A percentile compares a stretch with the other conserved stretches of the same genome.
Evolutionary conservation across 2,888 invertebrate species (phyloP).

Genomic region (Polylopha cassiicola): DNA sequence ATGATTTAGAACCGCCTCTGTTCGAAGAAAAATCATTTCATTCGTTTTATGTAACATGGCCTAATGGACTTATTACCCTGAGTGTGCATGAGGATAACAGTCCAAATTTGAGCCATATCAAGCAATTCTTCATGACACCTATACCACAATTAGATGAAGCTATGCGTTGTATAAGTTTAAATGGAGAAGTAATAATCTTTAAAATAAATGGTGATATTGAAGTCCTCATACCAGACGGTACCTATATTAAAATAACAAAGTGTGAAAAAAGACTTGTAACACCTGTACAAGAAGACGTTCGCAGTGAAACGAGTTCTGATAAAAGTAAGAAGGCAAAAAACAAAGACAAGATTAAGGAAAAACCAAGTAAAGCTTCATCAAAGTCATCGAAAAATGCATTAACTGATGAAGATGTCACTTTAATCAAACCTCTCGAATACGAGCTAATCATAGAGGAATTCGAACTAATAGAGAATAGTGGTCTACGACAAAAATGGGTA

Average conservation of each 20-base stretch:
- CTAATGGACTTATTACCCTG: constrained; percentile 63
- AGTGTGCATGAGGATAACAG: constrained; percentile 54
- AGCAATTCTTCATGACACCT: constrained; percentile 45
- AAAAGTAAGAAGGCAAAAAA: constrained; percentile 43
- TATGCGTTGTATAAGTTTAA: constrained; percentile 58
- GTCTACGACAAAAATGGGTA: constrained; percentile 51
- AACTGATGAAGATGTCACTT: constrained; percentile 27
- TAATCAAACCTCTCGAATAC: constrained; percentile 35
- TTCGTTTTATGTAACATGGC: constrained; percentile 59
- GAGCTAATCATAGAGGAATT: constrained; percentile 56
- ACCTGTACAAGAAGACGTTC: constrained; percentile 3
- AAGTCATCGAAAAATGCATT: constrained; percentile 40
- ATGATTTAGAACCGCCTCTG: constrained; percentile 24
- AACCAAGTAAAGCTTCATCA: constrained; percentile 38
- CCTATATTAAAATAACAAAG: constrained; percentile 50
- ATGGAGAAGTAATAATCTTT: constrained; percentile 64
- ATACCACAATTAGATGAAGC: constrained; percentile 43
- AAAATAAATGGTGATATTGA: constrained; percentile 47
- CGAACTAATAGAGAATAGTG: constrained; percentile 51
- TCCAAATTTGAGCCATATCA: constrained; percentile 53
- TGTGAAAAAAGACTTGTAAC: constrained; percentile 42
- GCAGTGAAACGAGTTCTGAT: constrained; percentile 29
- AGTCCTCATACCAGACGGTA: constrained; percentile 53
- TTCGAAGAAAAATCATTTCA: constrained; percentile 44
- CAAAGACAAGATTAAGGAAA: constrained; percentile 42